phyloP scores from a whole-genome alignment of 2,113 vertebrate genomes.

The Myxocyprinus asiaticus region DNA sequence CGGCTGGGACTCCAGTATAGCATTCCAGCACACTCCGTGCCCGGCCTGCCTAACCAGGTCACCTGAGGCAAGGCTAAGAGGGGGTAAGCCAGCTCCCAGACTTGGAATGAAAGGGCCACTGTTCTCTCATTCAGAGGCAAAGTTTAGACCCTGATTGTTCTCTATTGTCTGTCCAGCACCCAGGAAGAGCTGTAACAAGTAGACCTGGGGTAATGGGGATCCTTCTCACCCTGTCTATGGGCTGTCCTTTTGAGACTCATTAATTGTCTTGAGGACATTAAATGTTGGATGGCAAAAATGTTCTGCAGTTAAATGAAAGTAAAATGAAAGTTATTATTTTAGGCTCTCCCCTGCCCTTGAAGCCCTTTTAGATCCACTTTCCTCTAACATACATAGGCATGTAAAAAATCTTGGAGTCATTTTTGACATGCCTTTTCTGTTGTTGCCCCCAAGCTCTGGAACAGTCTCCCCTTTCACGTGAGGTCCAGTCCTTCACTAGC shows the following conservation, averaged over 20 bases:
- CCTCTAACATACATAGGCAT: too few species aligned
- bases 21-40: slow-evolving; percentile 55
- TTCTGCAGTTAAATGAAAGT: too few species aligned
- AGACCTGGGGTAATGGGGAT: not conserved
- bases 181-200: slow-evolving; percentile 40
- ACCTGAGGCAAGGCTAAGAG: slow-evolving; percentile 44
- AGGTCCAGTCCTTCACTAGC: too few species aligned
- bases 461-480: too few species aligned
- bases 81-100: slow-evolving; percentile 32
- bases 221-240: not conserved
- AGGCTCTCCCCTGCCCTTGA: too few species aligned
- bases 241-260: not conserved
- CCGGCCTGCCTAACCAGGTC: slow-evolving; percentile 51
- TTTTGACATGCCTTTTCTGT: too few species aligned
- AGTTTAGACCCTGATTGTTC: slow-evolving; percentile 42
- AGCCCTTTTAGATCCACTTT: too few species aligned
- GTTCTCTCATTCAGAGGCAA: slow-evolving; percentile 31
- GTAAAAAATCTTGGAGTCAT: too few species aligned
- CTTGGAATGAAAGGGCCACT: slow-evolving; percentile 47
- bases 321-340: too few species aligned
- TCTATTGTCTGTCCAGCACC: slow-evolving; percentile 36
- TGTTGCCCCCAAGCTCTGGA: too few species aligned
- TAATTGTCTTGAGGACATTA: too few species aligned
- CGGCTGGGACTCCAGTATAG: slow-evolving; percentile 59
- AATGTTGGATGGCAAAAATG: too few species aligned